Base-by-base conservation (phyloP, 2,797 vertebrate genomes). In the Knipowitschia caucasica region DNA sequence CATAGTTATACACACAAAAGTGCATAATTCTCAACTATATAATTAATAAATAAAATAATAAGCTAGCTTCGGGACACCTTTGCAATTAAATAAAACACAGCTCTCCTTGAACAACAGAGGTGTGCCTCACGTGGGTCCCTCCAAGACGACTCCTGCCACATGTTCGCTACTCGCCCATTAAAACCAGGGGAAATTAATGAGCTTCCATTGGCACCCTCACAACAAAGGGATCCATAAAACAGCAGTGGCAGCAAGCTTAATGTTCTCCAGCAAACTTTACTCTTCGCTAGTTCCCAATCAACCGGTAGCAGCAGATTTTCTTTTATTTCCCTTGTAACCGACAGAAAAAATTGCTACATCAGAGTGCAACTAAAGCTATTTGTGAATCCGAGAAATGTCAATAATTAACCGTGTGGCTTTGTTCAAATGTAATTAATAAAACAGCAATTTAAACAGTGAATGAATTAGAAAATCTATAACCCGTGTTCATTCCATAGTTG, bases 151-250 rank as follows among this genome's bases (percentile, higher is more conserved):
- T 83, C 79, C 61, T 80, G 85, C 82, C 88, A 86, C 86, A 85
- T 92, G 87, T 88, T 89, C 84, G 85, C 78, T 80, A 81, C 82
- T 86, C 80, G 78, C 84, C 84, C 75, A 81, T 82, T 78, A 83
- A 86, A 91, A 83, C 77, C 85, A 67, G 73, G 69, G 81, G 80
- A 90, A 89, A 89, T 88, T 86, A 89, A 89, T 84, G 79, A 86
- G 86, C 77, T 89, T 90, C 88, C 87, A 87, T 85, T 81, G 84
- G 84, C 83, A 82, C 79, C 77, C 73, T 72, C 81, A 84, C 86
- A 89, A 89, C 88, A 89, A 88, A 89, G 85, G 83, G 74, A 86
- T 86, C 86, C 83, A 88, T 88, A 90, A 88, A 89, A 83, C 81
- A 71, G 81, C 75, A 43, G 40, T 23, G 23, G 40, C 40, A 39